Evolutionary conservation across 2,113 vertebrate species (phyloP), one percentile per base, ranked within the genome.

Genomic region (Zosterops borbonicus): DNA sequence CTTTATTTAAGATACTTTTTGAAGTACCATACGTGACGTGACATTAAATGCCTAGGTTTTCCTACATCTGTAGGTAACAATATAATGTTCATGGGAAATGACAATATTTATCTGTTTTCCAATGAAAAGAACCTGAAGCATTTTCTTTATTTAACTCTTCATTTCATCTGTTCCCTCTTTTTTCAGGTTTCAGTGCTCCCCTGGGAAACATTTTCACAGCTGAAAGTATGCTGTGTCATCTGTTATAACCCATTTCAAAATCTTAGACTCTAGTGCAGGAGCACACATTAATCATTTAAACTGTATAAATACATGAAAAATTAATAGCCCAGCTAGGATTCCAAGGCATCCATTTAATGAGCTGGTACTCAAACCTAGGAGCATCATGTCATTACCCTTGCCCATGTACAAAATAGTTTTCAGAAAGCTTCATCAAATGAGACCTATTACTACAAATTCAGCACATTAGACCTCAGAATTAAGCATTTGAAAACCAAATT

Each of bases 251-350:
- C 37, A 71, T 85, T 96, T 95, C 89, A 97, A 95, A 96, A 95
- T 96, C 96, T 94, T 93, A 65, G 87, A 90, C 52, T 81, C 19
- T 44, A 89, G 79, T 77, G 79, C 76, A 94, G 77, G 62, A 95
- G 90, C 67, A 87, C 29, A 62, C 67, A 95, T 97, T 87, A 97
- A 97, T 97, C 83, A 97, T 97, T 96, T 77, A 97, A 77, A 83
- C 90, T 87, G 85, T 92, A 96, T 94, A 95, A 94, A 96, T 89
- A 91, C 89, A 97, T 96, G 83, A 97, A 97, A 97, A 92, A 96
- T 97, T 97, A 95, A 97, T 94, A 93, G 92, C 70, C 58, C 68
- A 81, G 95, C 87, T 96, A 94, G 95, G 81, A 96, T 97, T 96
- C 80, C 93, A 92, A 89, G 75, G 74, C 62, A 92, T 81, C 63